Conservation (phyloP, 2,113 vertebrate genomes). For the Carollia perspicillata region DNA sequence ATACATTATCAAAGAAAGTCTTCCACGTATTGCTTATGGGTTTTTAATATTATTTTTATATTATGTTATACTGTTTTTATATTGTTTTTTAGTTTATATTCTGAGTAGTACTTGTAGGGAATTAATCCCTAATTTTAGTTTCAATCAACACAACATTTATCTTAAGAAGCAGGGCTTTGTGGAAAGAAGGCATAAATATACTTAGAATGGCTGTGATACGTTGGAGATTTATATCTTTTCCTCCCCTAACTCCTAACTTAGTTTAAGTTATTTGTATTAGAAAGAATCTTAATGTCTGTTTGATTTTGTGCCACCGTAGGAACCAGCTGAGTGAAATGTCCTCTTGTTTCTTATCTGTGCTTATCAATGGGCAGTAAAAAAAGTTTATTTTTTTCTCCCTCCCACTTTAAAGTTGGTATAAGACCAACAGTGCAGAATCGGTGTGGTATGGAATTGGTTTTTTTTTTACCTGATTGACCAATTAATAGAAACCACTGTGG, state of each 20-base stretch:
- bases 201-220: background rate
- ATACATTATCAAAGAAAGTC: background rate
- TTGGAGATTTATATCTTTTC: conserved; percentile 30
- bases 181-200: conserved; percentile 41
- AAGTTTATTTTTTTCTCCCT: background rate
- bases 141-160: background rate
- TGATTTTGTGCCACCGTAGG: conserved; percentile 30
- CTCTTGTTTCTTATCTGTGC: background rate
- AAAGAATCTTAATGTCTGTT: conserved; percentile 47
- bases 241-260: background rate
- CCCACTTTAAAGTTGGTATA: background rate
- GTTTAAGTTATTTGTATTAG: conserved; percentile 52
- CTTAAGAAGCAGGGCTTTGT: background rate
- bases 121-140: background rate
- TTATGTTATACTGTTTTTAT: no score
- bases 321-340: background rate
- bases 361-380: background rate
- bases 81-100: background rate
- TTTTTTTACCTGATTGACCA: background rate
- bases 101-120: background rate
- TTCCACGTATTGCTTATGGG: background rate
- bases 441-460: background rate
- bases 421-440: background rate
- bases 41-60: background rate
- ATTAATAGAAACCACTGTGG: background rate